Evolutionary conservation across 2,797 vertebrate genomes (phyloP), one percentile per base, ranked within the genome.

Genomic region (Prionace glauca): DNA sequence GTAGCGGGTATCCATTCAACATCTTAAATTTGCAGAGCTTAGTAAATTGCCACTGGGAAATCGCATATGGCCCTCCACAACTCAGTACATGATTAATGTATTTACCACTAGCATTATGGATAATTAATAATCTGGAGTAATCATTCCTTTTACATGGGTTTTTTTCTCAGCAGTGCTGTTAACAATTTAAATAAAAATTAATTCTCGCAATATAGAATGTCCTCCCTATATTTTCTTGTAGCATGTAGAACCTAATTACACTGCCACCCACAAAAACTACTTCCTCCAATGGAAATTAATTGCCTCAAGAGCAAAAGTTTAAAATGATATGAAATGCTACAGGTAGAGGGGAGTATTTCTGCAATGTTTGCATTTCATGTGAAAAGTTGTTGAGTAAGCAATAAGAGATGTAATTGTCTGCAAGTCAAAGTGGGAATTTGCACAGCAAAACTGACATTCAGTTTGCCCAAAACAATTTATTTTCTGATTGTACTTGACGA

Each of bases 401-500:
- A 20, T 50, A 72, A 95, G 26, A 74, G 77, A 29, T 74, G 92
- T 94, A 94, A 94, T 94, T 94, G 69, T 74, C 69, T 94, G 71
- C 93, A 74, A 94, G 93, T 74, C 60, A 72, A 74, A 95, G 62
- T 74, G 67, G 67, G 93, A 95, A 95, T 72, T 95, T 14, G 18
- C 93, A 74, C 36, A 56, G 45, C 26, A 18, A 95, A 95, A 77
- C 69, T 56, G 69, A 72, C 93, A 77, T 74, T 77, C 69, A 20
- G 93, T 77, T 95, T 95, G 45, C 93, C 71, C 71, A 56, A 95
- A 95, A 95, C 71, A 95, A 95, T 95, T 95, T 95, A 95, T 60
- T 95, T 74, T 95, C 71, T 95, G 93, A 95, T 77, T 95, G 71
- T 95, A 74, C 26, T 50, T 95, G 93, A 95, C 14, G 26, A 95